Conservation (phyloP, 2,113 vertebrate genomes). For the Scortum barcoo region DNA sequence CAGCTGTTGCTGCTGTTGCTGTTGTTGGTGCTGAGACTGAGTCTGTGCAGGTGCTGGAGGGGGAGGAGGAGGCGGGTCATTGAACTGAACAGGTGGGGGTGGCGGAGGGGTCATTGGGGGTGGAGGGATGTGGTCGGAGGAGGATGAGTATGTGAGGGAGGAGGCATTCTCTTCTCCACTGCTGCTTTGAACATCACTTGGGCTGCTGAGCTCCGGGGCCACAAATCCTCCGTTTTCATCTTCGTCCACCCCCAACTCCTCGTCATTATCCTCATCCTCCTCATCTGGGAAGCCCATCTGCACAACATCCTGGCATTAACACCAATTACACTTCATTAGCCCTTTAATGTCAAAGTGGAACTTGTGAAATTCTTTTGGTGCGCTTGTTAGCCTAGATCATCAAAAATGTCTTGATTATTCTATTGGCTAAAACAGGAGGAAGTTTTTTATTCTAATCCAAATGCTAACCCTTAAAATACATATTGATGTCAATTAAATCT, state of each 20-base stretch:
- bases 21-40: slow-evolving; percentile 47
- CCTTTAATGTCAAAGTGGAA: slow-evolving; percentile 32
- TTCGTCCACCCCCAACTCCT: slow-evolving; percentile 79
- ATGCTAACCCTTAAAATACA: neutral
- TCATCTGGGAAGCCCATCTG: slow-evolving; percentile 97
- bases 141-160: slow-evolving; percentile 96
- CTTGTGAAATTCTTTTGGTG: neutral
- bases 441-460: neutral
- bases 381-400: neutral
- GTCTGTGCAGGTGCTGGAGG: slow-evolving; percentile 58
- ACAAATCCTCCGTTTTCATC: slow-evolving; percentile 89
- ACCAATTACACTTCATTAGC: slow-evolving; percentile 71
- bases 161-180: slow-evolving; percentile 92
- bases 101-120: slow-evolving; percentile 91
- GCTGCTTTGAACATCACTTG: slow-evolving; percentile 93
- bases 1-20: slow-evolving; percentile 55
- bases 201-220: slow-evolving; percentile 92
- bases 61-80: slow-evolving; percentile 80
- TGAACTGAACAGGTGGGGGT: slow-evolving; percentile 89
- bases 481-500: neutral
- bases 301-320: slow-evolving; percentile 83
- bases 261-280: slow-evolving; percentile 84
- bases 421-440: neutral
- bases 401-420: neutral
- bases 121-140: slow-evolving; percentile 93